Conservation (phyloP, 2,113 vertebrate species). For the Sinocyclocheilus maitianheensis region DNA sequence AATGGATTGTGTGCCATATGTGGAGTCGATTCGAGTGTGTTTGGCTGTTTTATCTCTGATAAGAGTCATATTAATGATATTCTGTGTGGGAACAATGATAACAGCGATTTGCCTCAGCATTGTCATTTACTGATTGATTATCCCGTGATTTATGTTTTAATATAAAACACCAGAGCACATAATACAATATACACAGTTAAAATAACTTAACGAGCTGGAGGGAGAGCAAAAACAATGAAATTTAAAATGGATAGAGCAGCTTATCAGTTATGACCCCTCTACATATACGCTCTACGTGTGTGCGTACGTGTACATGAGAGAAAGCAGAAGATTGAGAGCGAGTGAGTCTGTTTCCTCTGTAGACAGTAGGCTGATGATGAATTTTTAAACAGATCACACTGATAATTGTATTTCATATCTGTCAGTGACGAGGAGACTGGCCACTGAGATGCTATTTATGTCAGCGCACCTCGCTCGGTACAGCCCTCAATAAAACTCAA, state of each 20-base stretch:
- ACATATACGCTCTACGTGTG: slow-evolving; percentile 60
- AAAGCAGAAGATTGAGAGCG: slow-evolving; percentile 15
- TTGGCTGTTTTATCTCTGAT: slow-evolving; percentile 44
- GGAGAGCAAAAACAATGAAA: slow-evolving; percentile 64
- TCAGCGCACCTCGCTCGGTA: slow-evolving; percentile 75
- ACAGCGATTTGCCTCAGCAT: slow-evolving; percentile 66
- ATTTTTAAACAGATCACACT: slow-evolving; percentile 96
- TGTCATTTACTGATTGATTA: slow-evolving; percentile 75
- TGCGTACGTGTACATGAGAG: slow-evolving; percentile 14
- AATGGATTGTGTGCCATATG: slow-evolving; percentile 39
- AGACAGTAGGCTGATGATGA: slow-evolving; percentile 87
- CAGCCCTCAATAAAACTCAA: slow-evolving; percentile 84
- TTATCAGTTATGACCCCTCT: slow-evolving; percentile 74
- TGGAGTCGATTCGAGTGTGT: slow-evolving; percentile 29
- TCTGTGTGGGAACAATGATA: slow-evolving; percentile 61
- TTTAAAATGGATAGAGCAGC: slow-evolving; percentile 66
- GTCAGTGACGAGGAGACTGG: slow-evolving; percentile 86
- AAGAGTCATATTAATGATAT: slow-evolving; percentile 59
- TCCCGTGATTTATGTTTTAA: slow-evolving; percentile 73
- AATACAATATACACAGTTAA: slow-evolving; percentile 60
- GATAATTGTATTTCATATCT: slow-evolving; percentile 99
- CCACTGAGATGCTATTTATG: slow-evolving; percentile 88
- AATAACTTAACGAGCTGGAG: slow-evolving; percentile 68
- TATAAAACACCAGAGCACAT: slow-evolving; percentile 56
- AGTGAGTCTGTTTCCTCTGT: slow-evolving; percentile 16